These are phyloP conservation scores for Phalacrocorax aristotelis DNA, from an alignment of 2,113 vertebrate species.

Conservation along the genomic window DNA sequence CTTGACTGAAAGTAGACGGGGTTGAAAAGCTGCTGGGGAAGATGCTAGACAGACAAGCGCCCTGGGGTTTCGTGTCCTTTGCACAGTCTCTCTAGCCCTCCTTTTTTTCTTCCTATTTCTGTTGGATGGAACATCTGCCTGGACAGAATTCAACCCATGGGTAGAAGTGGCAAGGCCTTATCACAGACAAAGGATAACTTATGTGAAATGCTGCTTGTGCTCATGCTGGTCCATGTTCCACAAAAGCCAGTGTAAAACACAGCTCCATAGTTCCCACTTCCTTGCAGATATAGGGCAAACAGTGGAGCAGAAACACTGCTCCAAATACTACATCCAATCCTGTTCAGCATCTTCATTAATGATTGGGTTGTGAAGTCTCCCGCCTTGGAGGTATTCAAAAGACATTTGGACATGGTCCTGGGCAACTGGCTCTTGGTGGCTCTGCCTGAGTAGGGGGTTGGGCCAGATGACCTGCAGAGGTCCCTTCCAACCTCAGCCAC, in stretches of 20 bases:
- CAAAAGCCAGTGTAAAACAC: background rate
- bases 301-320: background rate
- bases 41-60: background rate
- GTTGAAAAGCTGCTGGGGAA: background rate
- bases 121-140: background rate
- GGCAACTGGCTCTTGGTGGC: background rate
- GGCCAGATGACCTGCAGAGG: background rate
- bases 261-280: background rate
- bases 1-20: background rate
- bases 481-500: background rate
- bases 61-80: background rate
- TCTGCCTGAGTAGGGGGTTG: background rate
- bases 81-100: background rate
- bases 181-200: background rate
- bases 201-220: background rate
- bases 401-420: background rate
- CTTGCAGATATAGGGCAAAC: background rate
- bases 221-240: background rate
- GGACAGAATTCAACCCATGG: background rate
- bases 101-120: background rate
- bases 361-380: background rate
- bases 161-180: background rate
- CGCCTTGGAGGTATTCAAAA: background rate
- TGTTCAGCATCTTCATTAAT: background rate
- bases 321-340: background rate